A percentile compares a stretch with the other conserved stretches of the same genome.
phyloP scores from a whole-genome alignment of 2,888 invertebrate genomes.

The Lepeophtheirus nordmannii region DNA sequence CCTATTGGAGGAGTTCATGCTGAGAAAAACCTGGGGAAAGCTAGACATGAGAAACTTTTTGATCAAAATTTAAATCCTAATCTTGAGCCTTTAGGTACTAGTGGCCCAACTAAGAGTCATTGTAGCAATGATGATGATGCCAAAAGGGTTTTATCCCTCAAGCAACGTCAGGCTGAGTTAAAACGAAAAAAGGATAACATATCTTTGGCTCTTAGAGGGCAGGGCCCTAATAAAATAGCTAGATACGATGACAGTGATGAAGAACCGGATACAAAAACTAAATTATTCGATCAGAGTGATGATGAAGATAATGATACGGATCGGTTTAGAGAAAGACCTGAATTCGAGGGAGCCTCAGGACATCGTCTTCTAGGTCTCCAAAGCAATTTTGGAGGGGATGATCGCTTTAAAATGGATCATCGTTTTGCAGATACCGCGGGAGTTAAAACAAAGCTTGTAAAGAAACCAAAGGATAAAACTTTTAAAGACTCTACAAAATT shows the following conservation, averaged over 20 bases:
- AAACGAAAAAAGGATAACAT: background rate
- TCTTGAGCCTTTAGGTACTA: too few relatives aligned
- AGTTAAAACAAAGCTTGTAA: background rate
- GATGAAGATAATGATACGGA: constrained; percentile 7
- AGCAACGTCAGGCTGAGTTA: background rate
- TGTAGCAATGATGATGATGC: background rate
- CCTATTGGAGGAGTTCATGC: background rate
- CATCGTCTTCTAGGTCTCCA: constrained; percentile 1
- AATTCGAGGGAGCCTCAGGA: constrained; percentile 10
- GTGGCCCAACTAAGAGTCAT: background rate
- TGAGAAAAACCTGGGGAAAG: too few relatives aligned
- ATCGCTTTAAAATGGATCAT: constrained; percentile 10
- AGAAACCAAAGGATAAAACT: background rate
- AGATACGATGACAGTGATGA: background rate
- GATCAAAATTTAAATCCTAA: background rate
- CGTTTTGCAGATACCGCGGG: constrained; percentile 6
- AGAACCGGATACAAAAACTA: background rate
- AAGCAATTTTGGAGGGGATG: constrained; percentile 2
- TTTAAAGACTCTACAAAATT: constrained; percentile 3
- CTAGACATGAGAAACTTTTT: background rate
- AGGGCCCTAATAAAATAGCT: background rate
- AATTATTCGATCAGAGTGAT: constrained; percentile 3
- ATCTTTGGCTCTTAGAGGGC: background rate
- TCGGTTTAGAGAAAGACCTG: background rate
- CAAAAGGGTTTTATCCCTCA: background rate